Base-by-base conservation (phyloP, 2,888 invertebrate genomes). In the Zootermopsis nevadensis region DNA sequence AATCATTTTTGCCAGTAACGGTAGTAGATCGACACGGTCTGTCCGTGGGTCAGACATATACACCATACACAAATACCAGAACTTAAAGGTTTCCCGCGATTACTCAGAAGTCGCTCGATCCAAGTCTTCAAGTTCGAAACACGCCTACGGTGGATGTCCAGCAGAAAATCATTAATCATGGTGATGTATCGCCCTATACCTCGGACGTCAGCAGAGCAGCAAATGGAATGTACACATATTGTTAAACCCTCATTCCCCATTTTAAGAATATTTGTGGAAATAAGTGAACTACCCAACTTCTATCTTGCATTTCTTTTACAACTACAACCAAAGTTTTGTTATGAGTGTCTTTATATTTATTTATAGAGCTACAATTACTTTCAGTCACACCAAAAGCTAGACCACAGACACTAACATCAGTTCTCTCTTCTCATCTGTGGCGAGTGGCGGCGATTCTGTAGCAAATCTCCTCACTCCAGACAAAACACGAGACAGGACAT, bases 201-300 rank as follows among this genome's bases (percentile, higher is more conserved):
- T 38, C 38, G 38, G 42, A 42, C 38, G n/a, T 27, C 60, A 42
- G 74, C 74, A 74, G 60, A 77, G 84, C 84, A 82, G 83, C 53
- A 82, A 77, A 84, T 85, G 85, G 85, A 85, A 85, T 85, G 85
- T 85, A 85, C 84, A 85, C 83, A 84, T 83, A 83, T 33, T 77
- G 77, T 83, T 82, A 77, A 80, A 76, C 84, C 84, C 79, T 69
- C 38, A 30, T 76, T 77, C 79, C 80, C 77, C 74, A 55, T 55
- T 80, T 81, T 79, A 79, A 81, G 77, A 84, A 84, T 83, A 82
- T 82, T 83, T 83, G 35, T 83, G 82, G 79, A 85, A 82, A 60
- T 67, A 80, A 66, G 48, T 79, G 76, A 66, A 80, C 55, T 53
- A 38, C 30, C 42, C 72, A 72, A 80, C 38, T 55, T 55, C 81